A percentile compares a stretch with the other conserved stretches of the same genome.
Conservation (phyloP, 2,888 invertebrate species). For the Zaprionus obscuricornis region DNA sequence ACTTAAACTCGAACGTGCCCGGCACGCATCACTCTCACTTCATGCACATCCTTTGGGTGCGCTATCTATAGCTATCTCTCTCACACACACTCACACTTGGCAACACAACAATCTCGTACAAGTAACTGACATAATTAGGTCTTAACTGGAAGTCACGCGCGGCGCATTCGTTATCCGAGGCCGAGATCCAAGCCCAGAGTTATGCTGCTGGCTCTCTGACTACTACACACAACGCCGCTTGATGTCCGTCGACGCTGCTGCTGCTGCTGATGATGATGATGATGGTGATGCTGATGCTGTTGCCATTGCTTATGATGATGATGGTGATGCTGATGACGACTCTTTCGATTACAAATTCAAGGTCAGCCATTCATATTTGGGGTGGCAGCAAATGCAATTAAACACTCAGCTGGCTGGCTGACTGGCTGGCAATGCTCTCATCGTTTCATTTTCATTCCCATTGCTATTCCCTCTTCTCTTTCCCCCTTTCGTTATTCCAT, state of each 20-base stretch:
- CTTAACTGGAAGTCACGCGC: conserved; percentile 79
- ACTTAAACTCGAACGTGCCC: conserved; percentile 65
- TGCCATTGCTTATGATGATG: no score
- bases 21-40: conserved; percentile 66
- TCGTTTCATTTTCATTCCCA: no score
- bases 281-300: conserved; percentile 9
- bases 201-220: conserved; percentile 20
- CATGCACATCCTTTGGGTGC: conserved; percentile 8
- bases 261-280: no score
- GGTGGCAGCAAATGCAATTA: conserved; percentile 26
- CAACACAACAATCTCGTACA: conserved; percentile 61
- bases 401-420: conserved; percentile 33
- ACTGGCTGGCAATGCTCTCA: no score
- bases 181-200: no score
- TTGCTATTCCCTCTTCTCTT: no score
- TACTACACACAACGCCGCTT: conserved; percentile 8
- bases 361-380: conserved; percentile 39
- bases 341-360: conserved; percentile 38
- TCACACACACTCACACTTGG: conserved; percentile 18
- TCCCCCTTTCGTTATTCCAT: no score
- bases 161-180: conserved; percentile 70
- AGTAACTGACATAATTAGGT: conserved; percentile 79
- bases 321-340: conserved; percentile 10
- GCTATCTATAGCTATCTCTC: no score
- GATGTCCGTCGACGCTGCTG: background rate